A percentile compares a stretch with the other conserved stretches of the same genome.
Evolutionary conservation across 2,797 vertebrate species (phyloP).

Genomic region (Octomys mimax): DNA sequence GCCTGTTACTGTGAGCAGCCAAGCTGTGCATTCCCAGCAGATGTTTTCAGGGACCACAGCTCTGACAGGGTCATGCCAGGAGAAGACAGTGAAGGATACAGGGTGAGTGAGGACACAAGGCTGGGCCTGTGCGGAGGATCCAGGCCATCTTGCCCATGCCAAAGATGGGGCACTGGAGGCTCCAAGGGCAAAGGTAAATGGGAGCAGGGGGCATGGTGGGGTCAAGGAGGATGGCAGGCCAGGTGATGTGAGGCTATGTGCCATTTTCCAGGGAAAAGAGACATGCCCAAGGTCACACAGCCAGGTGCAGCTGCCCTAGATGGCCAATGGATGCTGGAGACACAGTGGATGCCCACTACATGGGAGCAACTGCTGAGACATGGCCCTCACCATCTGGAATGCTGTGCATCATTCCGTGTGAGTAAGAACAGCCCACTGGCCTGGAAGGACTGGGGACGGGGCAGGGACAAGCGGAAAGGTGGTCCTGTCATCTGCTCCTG

Average conservation of each 20-base stretch:
- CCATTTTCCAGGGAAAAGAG: neutral
- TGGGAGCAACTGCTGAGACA: neutral
- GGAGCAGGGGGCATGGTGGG: neutral
- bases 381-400: accelerated
- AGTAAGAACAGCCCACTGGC: neutral
- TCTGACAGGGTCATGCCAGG: neutral
- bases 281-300: neutral
- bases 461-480: neutral
- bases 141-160: too few relatives aligned
- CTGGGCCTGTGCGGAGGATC: neutral
- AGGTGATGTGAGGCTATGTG: accelerated
- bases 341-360: neutral
- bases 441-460: neutral
- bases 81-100: neutral
- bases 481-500: neutral
- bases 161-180: neutral
- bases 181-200: neutral
- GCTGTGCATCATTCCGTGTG: neutral
- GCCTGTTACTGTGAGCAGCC: neutral
- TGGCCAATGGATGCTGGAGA: neutral
- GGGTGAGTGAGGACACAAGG: neutral
- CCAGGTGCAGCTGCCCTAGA: neutral
- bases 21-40: neutral
- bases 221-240: neutral
- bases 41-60: neutral